Conservation (phyloP, 2,113 vertebrate species). For the Nettapus auritus region DNA sequence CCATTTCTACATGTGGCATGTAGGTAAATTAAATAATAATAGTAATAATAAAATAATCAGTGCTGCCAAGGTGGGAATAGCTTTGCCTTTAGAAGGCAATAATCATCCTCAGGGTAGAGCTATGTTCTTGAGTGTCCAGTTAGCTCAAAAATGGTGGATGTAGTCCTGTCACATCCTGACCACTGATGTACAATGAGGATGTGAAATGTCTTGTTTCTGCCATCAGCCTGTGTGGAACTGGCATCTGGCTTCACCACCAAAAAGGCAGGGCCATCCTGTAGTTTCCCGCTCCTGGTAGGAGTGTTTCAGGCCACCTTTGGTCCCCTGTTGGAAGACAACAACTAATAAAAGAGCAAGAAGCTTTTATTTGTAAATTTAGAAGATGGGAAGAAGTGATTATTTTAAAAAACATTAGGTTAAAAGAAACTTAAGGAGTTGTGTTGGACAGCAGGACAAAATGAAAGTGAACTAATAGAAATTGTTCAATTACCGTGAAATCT, state of each 20-base stretch:
- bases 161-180: accelerated
- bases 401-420: background rate
- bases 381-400: background rate
- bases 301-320: background rate
- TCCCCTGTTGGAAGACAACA: background rate
- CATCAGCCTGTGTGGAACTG: background rate
- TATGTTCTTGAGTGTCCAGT: background rate
- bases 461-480: background rate
- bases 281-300: background rate
- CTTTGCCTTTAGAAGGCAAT: background rate
- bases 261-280: background rate
- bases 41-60: background rate
- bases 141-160: background rate
- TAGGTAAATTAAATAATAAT: accelerated
- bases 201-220: background rate
- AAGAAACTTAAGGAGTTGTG: background rate
- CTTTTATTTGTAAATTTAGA: background rate
- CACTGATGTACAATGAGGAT: background rate
- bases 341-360: background rate
- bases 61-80: background rate
- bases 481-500: background rate
- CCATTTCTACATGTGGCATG: too few relatives aligned
- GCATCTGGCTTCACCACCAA: background rate
- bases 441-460: background rate
- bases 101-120: background rate